phyloP scores from a whole-genome alignment of 2,797 vertebrate genomes.

The Ctenochaetus hawaiiensis region DNA sequence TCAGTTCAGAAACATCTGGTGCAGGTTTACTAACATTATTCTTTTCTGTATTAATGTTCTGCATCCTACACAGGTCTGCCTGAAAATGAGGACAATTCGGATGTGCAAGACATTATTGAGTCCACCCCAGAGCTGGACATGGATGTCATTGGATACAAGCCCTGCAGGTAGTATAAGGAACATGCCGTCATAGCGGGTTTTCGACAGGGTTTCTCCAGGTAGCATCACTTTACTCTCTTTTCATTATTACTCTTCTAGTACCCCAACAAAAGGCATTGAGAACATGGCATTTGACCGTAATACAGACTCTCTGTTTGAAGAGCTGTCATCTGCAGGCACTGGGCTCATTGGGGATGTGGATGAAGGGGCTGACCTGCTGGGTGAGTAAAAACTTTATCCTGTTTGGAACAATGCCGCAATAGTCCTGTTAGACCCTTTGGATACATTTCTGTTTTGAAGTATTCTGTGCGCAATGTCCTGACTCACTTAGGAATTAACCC shows the following conservation, averaged over 20 bases:
- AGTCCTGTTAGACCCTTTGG: not conserved
- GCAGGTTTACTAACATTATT: not conserved
- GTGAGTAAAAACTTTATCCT: conserved; percentile 82
- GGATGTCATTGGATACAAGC: conserved; percentile 93
- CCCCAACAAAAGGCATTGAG: conserved; percentile 96
- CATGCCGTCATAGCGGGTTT: not conserved
- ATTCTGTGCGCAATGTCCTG: not conserved
- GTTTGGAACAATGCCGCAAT: not conserved
- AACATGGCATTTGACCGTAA: conserved; percentile 98
- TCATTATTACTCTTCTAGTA: conserved; percentile 80
- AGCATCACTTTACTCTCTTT: not conserved
- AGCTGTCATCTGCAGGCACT: conserved; percentile 95
- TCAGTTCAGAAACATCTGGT: not conserved
- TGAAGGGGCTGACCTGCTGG: conserved; percentile 97
- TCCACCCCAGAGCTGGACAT: conserved; percentile 98
- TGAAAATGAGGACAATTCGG: conserved; percentile 94
- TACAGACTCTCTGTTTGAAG: conserved; percentile 97
- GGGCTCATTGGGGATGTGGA: conserved; percentile 98
- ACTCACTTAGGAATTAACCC: not conserved
- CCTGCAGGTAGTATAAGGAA: conserved; percentile 87
- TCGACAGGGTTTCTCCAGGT: not conserved
- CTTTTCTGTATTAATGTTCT: not conserved
- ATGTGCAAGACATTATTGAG: conserved; percentile 98
- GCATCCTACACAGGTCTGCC: conserved; percentile 84
- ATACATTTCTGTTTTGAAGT: not conserved